A percentile compares a stretch with the other conserved stretches of the same genome.
phyloP scores from a whole-genome alignment of 2,888 invertebrate genomes.

The Oligia latruncula region DNA sequence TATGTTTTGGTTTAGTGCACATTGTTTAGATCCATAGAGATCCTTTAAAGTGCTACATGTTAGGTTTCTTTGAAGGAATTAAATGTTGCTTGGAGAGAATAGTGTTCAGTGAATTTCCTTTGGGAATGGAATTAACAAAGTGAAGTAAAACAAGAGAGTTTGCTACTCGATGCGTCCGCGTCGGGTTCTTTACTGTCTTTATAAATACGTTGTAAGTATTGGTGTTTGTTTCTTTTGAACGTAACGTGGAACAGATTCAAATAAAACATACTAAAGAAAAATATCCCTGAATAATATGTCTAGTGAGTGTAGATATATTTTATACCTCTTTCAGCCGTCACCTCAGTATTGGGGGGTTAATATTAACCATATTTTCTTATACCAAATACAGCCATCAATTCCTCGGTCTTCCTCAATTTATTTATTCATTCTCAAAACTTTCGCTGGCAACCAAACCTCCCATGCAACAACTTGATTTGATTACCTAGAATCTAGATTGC shows the following conservation, averaged over 20 bases:
- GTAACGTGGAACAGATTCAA: no score
- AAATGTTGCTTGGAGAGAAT: slow-evolving; percentile 14
- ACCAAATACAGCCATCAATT: background rate
- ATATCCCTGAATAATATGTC: no score
- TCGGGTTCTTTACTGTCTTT: background rate
- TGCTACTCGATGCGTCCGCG: slow-evolving; percentile 7
- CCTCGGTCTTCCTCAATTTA: background rate
- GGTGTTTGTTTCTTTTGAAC: slow-evolving; percentile 2
- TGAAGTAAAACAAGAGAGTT: slow-evolving; percentile 32
- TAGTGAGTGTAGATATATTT: background rate
- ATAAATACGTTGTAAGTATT: slow-evolving; percentile 7
- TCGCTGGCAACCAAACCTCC: background rate
- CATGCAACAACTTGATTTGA: background rate
- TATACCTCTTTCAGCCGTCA: background rate
- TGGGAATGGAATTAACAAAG: slow-evolving; percentile 45
- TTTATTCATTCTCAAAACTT: background rate
- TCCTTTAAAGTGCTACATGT: slow-evolving; percentile 9
- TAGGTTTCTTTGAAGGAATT: slow-evolving; percentile 31
- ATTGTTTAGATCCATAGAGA: background rate
- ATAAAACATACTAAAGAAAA: no score
- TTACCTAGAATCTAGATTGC: background rate
- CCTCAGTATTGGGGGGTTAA: no score
- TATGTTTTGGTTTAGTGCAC: no score
- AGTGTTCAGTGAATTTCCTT: slow-evolving; percentile 49
- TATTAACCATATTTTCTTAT: background rate